Percentiles rank a stretch among this genome's conserved stretches.
These are phyloP conservation scores for Ceyx erithaca DNA, from an alignment of 2,797 vertebrate species.

Conservation along the genomic window DNA sequence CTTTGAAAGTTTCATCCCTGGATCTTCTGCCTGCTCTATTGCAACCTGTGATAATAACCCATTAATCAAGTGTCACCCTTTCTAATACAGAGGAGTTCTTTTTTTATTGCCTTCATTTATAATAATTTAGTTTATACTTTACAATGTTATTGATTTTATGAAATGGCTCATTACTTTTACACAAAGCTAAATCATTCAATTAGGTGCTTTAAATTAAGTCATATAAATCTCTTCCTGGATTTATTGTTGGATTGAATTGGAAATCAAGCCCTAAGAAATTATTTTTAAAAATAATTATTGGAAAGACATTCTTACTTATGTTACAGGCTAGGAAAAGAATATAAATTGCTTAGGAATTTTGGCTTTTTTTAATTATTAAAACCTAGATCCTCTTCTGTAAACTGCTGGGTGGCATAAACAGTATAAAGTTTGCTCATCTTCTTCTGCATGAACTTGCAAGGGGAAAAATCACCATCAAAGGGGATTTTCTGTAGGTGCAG, in stretches of 20 bases:
- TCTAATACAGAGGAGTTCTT: conserved; percentile 47
- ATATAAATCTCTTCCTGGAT: conserved; percentile 55
- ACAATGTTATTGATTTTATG: conserved; percentile 75
- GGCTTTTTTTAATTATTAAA: not conserved
- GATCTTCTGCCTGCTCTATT: conserved; percentile 2
- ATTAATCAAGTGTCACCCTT: conserved; percentile 64
- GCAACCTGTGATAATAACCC: conserved; percentile 45
- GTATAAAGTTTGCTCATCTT: not conserved
- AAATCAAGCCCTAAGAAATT: conserved; percentile 60
- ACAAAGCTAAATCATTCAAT: conserved; percentile 73
- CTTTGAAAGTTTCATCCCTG: not conserved
- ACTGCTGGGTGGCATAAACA: not conserved
- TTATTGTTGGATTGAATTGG: conserved; percentile 46
- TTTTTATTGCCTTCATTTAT: conserved; percentile 73
- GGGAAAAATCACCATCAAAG: not conserved
- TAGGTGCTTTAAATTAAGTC: conserved; percentile 70
- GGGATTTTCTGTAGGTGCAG: not conserved
- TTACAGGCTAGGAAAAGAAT: not conserved
- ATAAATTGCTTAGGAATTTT: not conserved
- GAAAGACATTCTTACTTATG: not conserved
- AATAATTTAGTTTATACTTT: conserved; percentile 74
- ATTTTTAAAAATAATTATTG: conserved; percentile 44
- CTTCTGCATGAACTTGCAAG: not conserved
- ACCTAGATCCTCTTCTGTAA: not conserved
- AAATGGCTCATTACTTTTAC: conserved; percentile 73